Evolutionary conservation across 2,888 invertebrate species (phyloP), one percentile per base, ranked within the genome.

Genomic region (Temnothorax rugatulus): DNA sequence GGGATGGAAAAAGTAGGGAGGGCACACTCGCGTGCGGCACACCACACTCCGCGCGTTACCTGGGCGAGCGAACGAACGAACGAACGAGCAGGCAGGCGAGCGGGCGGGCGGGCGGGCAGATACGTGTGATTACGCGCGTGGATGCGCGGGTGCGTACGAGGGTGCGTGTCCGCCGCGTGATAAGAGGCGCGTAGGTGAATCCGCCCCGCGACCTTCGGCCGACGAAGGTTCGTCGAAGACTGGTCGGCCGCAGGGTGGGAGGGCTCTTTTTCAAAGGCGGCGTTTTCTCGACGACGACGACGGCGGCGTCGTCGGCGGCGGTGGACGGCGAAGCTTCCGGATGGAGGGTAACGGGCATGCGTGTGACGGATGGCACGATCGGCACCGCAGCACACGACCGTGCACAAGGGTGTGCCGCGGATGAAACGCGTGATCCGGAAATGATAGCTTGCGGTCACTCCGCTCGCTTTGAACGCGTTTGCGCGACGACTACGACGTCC

Each of bases 281-380:
- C 89, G 86, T 91, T 91, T 91, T 87, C 90, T 89, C 87, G 83
- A 86, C 88, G 79, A 21, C 44, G 87, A 11, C 63, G 63, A 4
- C 63, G 63, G 4, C 66, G 63, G 4, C 21, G 57, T 2, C 86
- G 64, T 29, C 71, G 69, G n/a, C 52, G 54, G 63, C 18, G 74
- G 74, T 18, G 47, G 86, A n/a, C 68, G 87, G 84, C 84, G 88
- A 86, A 86, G 87, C 88, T 90, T 89, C 90, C 88, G 89, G 90
- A 85, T 87, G 82, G 83, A 86, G 41, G 89, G 87, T 85, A 88
- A 89, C 87, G 92, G 87, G 92, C 90, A 92, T 90, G 92, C 92
- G 91, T 92, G 90, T 84, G 41, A 87, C 86, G 86, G 61, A 61
- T 86, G 83, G 44, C 77, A 83, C 86, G 87, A 87, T 86, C 89